Percentiles rank a stretch among this genome's conserved stretches.
phyloP scores from a whole-genome alignment of 1,140 invertebrate species.

The Diabrotica undecimpunctata region DNA sequence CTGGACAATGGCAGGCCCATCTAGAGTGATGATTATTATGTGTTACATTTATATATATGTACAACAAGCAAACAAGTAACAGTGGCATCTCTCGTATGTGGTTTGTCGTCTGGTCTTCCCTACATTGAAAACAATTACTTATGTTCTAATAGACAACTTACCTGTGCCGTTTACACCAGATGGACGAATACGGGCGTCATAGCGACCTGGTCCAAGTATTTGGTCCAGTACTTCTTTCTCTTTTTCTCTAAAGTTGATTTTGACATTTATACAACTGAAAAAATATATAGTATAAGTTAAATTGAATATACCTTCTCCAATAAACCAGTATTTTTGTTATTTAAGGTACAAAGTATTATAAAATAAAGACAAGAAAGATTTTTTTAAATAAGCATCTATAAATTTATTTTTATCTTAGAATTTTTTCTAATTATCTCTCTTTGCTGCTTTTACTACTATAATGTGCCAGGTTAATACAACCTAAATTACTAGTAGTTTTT shows the following conservation, averaged over 20 bases:
- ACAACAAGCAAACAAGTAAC: constrained; percentile 35
- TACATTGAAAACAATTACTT: constrained; percentile 21
- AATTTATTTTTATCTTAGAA: too few species aligned
- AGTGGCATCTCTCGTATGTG: constrained; percentile 18
- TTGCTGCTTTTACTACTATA: too few species aligned
- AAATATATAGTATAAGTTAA: background rate
- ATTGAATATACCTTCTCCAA: too few species aligned
- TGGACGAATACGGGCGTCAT: constrained; percentile 88
- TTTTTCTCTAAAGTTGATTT: constrained; percentile 86
- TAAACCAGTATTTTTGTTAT: too few species aligned
- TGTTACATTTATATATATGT: constrained; percentile 36
- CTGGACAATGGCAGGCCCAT: constrained; percentile 87
- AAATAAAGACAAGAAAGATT: too few species aligned
- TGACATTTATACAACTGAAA: constrained; percentile 54
- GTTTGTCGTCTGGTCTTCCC: constrained; percentile 22
- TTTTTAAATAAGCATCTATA: too few species aligned
- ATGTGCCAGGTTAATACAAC: too few species aligned
- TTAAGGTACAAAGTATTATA: too few species aligned
- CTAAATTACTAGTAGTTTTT: too few species aligned
- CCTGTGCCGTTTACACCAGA: constrained; percentile 90
- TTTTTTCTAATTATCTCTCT: too few species aligned
- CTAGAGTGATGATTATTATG: constrained; percentile 57
- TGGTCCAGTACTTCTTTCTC: constrained; percentile 91
- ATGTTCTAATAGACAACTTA: constrained; percentile 52
- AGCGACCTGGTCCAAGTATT: constrained; percentile 83